Conservation (phyloP, 2,113 vertebrate genomes). For the Nesoenas mayeri region DNA sequence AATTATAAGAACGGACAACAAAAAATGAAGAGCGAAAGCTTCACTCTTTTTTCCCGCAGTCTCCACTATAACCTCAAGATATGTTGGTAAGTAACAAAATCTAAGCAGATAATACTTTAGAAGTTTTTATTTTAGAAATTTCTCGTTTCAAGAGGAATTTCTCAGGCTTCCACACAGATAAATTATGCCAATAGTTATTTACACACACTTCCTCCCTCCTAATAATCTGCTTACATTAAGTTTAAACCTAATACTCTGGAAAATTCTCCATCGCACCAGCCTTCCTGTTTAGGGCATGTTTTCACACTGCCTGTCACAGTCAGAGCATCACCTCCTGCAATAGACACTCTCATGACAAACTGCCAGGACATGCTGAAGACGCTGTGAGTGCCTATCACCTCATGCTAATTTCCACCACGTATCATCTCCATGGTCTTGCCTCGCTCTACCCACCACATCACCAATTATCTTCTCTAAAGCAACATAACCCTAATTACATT, state of each 20-base stretch:
- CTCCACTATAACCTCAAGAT: neutral
- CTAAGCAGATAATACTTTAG: neutral
- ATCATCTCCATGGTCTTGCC: neutral
- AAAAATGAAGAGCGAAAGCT: conserved; percentile 40
- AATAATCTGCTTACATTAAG: conserved; percentile 7
- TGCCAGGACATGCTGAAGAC: neutral
- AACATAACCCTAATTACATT: conserved; percentile 12
- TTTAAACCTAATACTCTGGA: conserved; percentile 8
- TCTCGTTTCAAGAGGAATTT: neutral
- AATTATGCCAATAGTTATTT: neutral
- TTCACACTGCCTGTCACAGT: conserved; percentile 32
- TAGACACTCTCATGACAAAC: neutral
- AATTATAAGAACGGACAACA: conserved; percentile 55
- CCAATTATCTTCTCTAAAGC: conserved; percentile 6
- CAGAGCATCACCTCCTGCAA: neutral
- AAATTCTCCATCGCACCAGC: conserved; percentile 27
- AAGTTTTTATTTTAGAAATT: neutral
- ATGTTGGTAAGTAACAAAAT: neutral
- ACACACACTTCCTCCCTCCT: neutral
- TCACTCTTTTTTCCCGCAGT: neutral
- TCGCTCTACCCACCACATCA: neutral
- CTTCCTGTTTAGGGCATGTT: neutral
- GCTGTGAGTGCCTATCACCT: neutral
- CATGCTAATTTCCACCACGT: conserved; percentile 14
- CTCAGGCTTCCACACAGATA: neutral